These are phyloP conservation scores for Podocnemis expansa DNA, from an alignment of 2,113 vertebrate genomes.

Conservation along the genomic window DNA sequence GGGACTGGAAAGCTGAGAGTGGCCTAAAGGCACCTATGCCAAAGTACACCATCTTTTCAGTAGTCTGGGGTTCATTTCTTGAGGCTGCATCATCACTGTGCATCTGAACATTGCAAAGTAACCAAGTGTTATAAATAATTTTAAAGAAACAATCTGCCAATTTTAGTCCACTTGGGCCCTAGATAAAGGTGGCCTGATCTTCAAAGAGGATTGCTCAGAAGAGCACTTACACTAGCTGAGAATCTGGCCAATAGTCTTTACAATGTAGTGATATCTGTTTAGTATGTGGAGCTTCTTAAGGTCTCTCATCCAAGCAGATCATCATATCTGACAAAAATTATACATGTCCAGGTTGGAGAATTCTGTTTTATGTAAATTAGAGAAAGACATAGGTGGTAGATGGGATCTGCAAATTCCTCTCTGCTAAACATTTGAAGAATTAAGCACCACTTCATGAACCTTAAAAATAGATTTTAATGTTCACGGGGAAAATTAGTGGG, in stretches of 20 bases:
- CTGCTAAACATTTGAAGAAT: background rate
- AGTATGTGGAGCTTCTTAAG: background rate
- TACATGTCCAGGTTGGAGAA: background rate
- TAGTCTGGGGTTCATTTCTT: background rate
- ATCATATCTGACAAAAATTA: background rate
- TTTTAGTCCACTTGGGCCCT: background rate
- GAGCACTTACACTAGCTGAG: fast-evolving
- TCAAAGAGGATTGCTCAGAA: conserved; percentile 63
- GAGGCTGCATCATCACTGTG: background rate
- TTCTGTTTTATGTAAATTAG: background rate
- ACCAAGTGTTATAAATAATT: conserved; percentile 56
- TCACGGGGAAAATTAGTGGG: background rate
- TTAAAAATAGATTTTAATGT: background rate
- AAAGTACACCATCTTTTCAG: background rate
- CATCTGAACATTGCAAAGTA: background rate
- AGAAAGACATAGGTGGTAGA: background rate
- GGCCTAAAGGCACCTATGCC: background rate
- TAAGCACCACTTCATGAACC: background rate
- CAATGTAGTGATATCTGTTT: background rate
- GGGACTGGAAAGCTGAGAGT: background rate
- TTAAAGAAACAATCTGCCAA: conserved; percentile 52
- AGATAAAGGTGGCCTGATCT: conserved; percentile 57
- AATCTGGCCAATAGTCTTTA: fast-evolving
- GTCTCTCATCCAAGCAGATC: background rate
- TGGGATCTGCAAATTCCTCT: background rate